phyloP scores from a whole-genome alignment of 2,113 vertebrate species.

The Egretta garzetta region DNA sequence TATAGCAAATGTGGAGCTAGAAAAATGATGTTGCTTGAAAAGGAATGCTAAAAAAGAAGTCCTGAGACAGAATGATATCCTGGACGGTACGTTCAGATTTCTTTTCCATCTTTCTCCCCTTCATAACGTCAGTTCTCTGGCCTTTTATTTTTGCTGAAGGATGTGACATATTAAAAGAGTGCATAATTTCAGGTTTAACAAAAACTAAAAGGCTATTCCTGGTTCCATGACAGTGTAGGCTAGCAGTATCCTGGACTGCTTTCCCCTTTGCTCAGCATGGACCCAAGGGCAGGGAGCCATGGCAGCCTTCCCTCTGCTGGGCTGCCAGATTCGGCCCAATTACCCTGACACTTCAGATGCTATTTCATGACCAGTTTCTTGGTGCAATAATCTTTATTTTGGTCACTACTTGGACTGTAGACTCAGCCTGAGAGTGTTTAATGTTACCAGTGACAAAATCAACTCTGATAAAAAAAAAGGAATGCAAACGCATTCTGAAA shows the following conservation, averaged over 20 bases:
- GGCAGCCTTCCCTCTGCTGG: background rate
- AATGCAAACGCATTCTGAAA: background rate
- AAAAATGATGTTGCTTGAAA: background rate
- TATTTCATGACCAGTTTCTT: background rate
- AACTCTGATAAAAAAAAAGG: background rate
- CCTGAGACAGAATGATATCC: background rate
- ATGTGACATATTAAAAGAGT: background rate
- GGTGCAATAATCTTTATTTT: background rate
- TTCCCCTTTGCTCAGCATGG: background rate
- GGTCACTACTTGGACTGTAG: background rate
- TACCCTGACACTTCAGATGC: background rate
- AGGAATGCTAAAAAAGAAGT: background rate
- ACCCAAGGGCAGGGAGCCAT: background rate
- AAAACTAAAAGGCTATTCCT: background rate
- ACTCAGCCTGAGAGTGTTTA: background rate
- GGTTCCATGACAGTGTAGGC: background rate
- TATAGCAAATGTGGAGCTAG: background rate
- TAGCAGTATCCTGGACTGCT: background rate
- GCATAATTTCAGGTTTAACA: background rate
- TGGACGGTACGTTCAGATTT: background rate
- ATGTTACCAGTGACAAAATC: background rate
- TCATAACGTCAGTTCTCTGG: background rate
- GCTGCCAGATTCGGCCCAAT: accelerated
- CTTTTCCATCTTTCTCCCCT: background rate
- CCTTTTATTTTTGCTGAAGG: background rate